Percentiles rank a stretch among this genome's conserved stretches.
Evolutionary conservation across 2,888 invertebrate species (phyloP).

Genomic region (Girardia tigrina): DNA sequence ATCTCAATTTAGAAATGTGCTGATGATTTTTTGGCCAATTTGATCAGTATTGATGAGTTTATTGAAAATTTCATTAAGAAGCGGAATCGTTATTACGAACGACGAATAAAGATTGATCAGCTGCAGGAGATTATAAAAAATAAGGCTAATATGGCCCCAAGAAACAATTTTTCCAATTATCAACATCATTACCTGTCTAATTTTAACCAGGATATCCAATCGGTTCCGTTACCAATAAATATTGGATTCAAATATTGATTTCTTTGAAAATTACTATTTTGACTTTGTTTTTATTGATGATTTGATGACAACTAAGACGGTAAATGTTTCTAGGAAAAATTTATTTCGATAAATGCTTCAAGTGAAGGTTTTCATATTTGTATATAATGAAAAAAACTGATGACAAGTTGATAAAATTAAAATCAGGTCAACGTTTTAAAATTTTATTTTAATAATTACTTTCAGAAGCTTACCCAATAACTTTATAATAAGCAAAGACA

Average conservation of each 20-base stretch:
- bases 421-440: too few species aligned
- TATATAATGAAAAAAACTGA: too few species aligned
- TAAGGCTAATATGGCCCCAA: neutral
- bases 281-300: too few species aligned
- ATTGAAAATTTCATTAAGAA: neutral
- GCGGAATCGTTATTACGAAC: neutral
- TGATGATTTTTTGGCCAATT: neutral
- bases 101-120: neutral
- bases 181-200: neutral
- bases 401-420: too few species aligned
- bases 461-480: too few species aligned
- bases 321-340: too few species aligned
- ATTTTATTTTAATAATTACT: too few species aligned
- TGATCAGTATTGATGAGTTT: neutral
- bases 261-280: too few species aligned
- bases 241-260: neutral
- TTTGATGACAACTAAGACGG: too few species aligned
- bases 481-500: too few species aligned
- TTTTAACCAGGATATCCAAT: neutral
- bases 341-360: too few species aligned
- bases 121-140: neutral
- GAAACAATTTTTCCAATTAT: neutral
- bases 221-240: neutral
- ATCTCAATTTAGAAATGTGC: neutral
- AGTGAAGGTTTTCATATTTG: too few species aligned